Evolutionary conservation across 2,797 vertebrate species (phyloP), one percentile per base, ranked within the genome.

Genomic region (Catharus ustulatus): DNA sequence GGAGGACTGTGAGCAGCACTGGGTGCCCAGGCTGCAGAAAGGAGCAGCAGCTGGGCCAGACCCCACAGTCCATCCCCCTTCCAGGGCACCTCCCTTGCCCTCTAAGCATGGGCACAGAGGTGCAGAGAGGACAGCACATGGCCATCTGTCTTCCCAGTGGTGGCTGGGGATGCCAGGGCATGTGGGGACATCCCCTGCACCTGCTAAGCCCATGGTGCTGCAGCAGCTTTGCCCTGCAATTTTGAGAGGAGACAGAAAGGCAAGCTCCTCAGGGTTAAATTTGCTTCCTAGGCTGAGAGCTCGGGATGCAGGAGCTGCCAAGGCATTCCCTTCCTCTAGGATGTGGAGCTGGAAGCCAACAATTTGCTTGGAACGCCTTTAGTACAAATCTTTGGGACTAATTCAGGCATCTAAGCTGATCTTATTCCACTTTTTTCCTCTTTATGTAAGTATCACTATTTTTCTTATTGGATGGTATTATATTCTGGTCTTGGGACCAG

Each of bases 311-410:
- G 64, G 1, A 2, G 26, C 43, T 95, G 95, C 94, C 92, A 94
- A 95, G 71, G 73, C 85, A 92, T 94, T 95, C 86, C 58, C 76
- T 94, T 94, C 75, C 68, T 95, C 78, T 83, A 90, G 78, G 87
- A 95, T 88, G 55, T 64, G 76, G 48, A 95, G 62, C 51, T 1
- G 23, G 73, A 86, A 91, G 94, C 61, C 90, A 96, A 26, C 14
- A 76, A 90, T 94, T 90, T 77, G 30, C 45, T 90, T 95, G 90
- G 85, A 95, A 95, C 0, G 5, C 61, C 49, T 94, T 91, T 86
- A 94, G 81, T 74, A 45, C 63, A 92, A 92, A 86, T 77, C 78
- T 95, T 86, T 87, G n/a, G 66, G 81, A 57, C 59, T 93, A 92
- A 77, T 84, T 93, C 92, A 89, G 87, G 63, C 78, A 73, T 73